Base-by-base conservation (phyloP, 2,888 invertebrate genomes). In the Phasia obesa region DNA sequence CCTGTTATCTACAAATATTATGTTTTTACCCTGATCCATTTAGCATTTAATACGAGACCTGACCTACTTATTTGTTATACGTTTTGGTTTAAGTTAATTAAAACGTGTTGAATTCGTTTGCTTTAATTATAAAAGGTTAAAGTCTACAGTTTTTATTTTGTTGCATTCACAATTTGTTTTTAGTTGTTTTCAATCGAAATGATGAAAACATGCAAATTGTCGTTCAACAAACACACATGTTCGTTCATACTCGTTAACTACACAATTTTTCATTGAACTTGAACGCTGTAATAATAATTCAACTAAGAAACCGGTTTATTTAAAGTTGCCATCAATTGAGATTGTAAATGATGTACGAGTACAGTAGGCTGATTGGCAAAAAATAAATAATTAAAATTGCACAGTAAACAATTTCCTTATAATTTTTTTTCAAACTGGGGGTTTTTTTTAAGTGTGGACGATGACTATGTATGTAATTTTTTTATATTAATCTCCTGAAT, bases 231-330 rank as follows among this genome's bases (percentile, higher is more conserved):
- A 35, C 35, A 27, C 27, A 27, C 6, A 27, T 27, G 27, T 27
- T 4, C 6, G 27, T 27, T 3, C 6, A 6, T 27, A 27, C 27
- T 27, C 27, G 27, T 27, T 4, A 27, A 27, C 6, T 4, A 25
- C 7, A 59, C 11, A 62, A 51, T 27, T 47, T 71, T 53, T n/a
- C 73, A 38, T 35, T 69, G 70, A 83, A 78, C 79, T 79, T 75
- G 62, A 74, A 65, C 11, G 25, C 25, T 25, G 13, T 31, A 35
- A 13, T 6, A 44, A 17, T 13, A 51, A 13, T 19, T 23, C 38
- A 71, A 71, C 17, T 17, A 60, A 23, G 17, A 44, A 73, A 62
- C 73, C 38, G 51, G 73, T 53, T 64, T 27, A 7, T n/a, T 67
- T 53, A 42, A 17, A 38, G 23, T 38, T 51, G 13, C 3, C 25